Base-by-base conservation (phyloP, 2,797 vertebrate species). In the Tinamus major region DNA sequence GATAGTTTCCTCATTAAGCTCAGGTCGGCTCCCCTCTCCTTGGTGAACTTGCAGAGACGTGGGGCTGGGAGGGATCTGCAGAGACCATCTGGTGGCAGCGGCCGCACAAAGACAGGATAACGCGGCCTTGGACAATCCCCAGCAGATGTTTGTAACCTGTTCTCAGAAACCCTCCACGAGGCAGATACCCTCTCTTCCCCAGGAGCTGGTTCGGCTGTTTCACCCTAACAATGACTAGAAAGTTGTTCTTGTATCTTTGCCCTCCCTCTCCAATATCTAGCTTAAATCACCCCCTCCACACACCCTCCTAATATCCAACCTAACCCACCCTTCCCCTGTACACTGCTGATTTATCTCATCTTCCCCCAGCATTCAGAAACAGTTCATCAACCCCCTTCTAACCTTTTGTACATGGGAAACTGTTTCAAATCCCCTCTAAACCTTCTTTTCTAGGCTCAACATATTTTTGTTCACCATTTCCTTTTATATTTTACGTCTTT, bases 91-190 rank as follows among this genome's bases (percentile, higher is more conserved):
- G 93, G 92, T 89, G 21, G 23, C 21, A 33, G 29, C 39, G 3
- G 88, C 81, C 1, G 0, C 86, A 89, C 75, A 68, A 90, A 95
- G 93, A 81, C 33, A 26, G 96, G 92, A 94, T 96, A 77, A 95
- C 94, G 90, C 71, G 74, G 85, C 68, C 87, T 59, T 86, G 92
- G 94, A 96, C 94, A 95, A 94, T 94, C 94, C 93, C 53, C 86
- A 89, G 33, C 93, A 90, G 94, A 94, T 94, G 93, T 90, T 93
- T 82, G 92, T 94, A 95, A 94, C 95, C 92, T 93, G 92, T 87
- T 95, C 96, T 92, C 71, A 87, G 84, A 94, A 92, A 64, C 61
- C 58, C 48, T 89, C 33, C 0, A 0, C 4, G 5, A 67, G 88
- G 86, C 75, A 90, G 85, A 94, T 89, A 92, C 48, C 41, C 1